Percentiles rank a stretch among this genome's conserved stretches.
Conservation (phyloP, 2,113 vertebrate species). For the Sphyrna mokarran region DNA sequence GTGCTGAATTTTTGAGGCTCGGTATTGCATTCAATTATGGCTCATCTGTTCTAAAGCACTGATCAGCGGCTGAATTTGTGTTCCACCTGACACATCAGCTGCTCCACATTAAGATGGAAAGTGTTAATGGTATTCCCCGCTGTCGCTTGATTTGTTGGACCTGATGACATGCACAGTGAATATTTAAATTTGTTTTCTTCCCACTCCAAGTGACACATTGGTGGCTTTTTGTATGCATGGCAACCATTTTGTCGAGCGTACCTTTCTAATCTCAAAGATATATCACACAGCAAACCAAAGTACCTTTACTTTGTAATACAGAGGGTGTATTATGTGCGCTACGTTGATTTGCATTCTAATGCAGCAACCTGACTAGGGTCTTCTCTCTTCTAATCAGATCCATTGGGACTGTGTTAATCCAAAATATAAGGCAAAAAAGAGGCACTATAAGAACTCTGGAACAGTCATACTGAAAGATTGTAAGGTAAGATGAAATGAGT, state of each 20-base stretch:
- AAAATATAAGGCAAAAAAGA: constrained; percentile 89
- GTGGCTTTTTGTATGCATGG: neutral
- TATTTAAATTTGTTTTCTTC: neutral
- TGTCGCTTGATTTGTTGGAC: neutral
- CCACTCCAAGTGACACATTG: neutral
- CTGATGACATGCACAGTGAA: neutral
- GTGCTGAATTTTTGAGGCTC: neutral
- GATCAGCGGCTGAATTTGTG: neutral
- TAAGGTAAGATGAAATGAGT: constrained; percentile 65
- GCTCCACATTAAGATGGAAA: constrained; percentile 5
- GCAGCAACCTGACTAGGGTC: neutral
- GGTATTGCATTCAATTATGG: neutral
- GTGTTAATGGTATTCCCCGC: constrained; percentile 10
- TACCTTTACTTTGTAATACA: neutral
- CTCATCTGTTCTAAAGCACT: neutral
- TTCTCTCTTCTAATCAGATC: constrained; percentile 50
- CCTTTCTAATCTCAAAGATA: neutral
- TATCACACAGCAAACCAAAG: neutral
- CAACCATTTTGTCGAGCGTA: constrained; percentile 1
- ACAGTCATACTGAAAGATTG: constrained; percentile 77
- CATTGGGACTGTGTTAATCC: constrained; percentile 89
- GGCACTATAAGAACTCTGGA: constrained; percentile 88
- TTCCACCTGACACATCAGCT: neutral
- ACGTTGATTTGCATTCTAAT: neutral
- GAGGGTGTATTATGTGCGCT: neutral